These are phyloP conservation scores for Tachina lurida DNA, from an alignment of 2,888 invertebrate species.

Conservation along the genomic window DNA sequence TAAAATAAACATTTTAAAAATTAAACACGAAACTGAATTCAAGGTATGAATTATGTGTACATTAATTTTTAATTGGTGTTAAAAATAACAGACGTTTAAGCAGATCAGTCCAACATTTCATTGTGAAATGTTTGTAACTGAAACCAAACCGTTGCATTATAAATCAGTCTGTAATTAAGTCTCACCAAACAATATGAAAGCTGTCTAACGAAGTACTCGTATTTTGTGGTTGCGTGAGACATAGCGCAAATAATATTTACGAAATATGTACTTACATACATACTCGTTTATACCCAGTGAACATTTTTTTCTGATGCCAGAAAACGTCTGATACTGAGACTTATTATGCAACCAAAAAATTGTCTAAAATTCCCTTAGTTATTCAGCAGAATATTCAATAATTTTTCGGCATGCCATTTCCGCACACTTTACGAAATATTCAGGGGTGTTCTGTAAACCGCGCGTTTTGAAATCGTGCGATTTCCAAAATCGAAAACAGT, in stretches of 20 bases:
- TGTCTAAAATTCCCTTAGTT: too few species aligned
- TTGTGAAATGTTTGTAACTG: constrained; percentile 44
- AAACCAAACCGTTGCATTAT: constrained; percentile 31
- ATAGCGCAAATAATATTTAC: constrained; percentile 43
- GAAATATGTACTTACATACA: constrained; percentile 33
- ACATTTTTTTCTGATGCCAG: too few species aligned
- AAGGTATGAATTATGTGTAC: constrained; percentile 48
- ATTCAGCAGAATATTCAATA: too few species aligned
- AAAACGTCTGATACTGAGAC: too few species aligned
- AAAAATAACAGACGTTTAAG: constrained; percentile 22
- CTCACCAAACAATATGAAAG: constrained; percentile 47
- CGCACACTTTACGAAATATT: too few species aligned
- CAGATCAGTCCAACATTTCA: constrained; percentile 49
- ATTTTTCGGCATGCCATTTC: too few species aligned
- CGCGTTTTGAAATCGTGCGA: too few species aligned
- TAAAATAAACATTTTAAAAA: not conserved
- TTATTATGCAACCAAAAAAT: too few species aligned
- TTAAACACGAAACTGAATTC: constrained; percentile 28
- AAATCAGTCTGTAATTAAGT: constrained; percentile 26
- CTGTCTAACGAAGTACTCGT: constrained; percentile 38
- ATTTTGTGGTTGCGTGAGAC: constrained; percentile 50
- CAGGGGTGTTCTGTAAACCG: too few species aligned
- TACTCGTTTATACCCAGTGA: not conserved
- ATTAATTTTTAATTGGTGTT: not conserved
- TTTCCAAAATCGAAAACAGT: too few species aligned